Base-by-base conservation (phyloP, 2,113 vertebrate genomes). In the Melanerpes aurifrons region DNA sequence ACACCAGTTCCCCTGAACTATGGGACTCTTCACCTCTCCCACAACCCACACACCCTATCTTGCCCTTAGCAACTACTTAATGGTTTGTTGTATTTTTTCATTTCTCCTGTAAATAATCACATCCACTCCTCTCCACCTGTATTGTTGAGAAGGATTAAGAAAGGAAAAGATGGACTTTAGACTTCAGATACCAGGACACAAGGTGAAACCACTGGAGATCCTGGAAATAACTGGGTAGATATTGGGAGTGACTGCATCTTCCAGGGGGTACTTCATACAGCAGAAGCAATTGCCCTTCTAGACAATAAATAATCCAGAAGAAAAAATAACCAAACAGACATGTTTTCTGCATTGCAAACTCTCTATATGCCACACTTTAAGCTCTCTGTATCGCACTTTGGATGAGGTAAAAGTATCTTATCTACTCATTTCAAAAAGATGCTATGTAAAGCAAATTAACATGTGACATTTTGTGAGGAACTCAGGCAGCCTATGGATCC, bases 191-290 rank as follows among this genome's bases (percentile, higher is more conserved):
- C 45, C 12, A 74, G 50, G n/a, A 53, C 21, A 47, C 9, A 21
- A 78, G 15, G 6, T 10, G 21, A 93, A 91, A 22, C 13, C 15
- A 29, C 45, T 54, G 17, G 25, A 86, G 32, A 18, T 18, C 75
- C 7, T 35, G 15, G 15, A 80, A 71, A 20, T 48, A 16, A 79
- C 8, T 24, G 25, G 4, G 4, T 18, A 57, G 11, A 2, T 48
- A n/a, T 29, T 14, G 35, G 29, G 15, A 87, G 22, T 31, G 22
- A 53, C 15, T 67, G 9, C 22, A 88, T 70, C 61, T 63, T 26
- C 21, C 80, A 67, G 29, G 3, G 16, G 10, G 2, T 15, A 45
- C 35, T 82, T 40, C 0, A 0, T 54, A 50, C 0, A 50, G 17
- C 32, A 85, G 54, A 2, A 63, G 71, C 29, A 87, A 63, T 3